Conservation (phyloP, 2,113 vertebrate species). For the Pantherophis guttatus region DNA sequence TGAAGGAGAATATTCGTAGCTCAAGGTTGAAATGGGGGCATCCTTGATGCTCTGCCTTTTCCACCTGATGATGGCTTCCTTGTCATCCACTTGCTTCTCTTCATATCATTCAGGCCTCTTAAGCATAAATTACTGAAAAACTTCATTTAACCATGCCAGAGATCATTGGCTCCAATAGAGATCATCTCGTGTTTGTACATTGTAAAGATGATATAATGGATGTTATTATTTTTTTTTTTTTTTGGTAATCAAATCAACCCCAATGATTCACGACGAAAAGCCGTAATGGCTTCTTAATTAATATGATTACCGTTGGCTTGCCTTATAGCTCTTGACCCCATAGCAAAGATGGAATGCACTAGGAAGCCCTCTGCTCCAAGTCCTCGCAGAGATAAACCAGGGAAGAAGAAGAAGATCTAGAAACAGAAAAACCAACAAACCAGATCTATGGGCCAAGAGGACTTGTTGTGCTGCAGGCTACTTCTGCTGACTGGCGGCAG, state of each 20-base stretch:
- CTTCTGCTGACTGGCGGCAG: no score
- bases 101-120: not conserved
- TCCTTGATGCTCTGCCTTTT: no score
- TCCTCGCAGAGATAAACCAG: not conserved
- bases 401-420: not conserved
- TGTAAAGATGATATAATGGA: not conserved
- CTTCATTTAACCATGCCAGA: not conserved
- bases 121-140: not conserved
- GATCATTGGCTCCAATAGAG: not conserved
- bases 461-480: not conserved
- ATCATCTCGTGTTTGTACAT: not conserved
- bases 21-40: no score
- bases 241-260: not conserved
- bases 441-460: not conserved
- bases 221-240: not conserved
- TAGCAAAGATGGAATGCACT: not conserved
- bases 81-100: not conserved
- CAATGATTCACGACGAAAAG: not conserved
- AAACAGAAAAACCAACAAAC: not conserved
- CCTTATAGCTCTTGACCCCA: not conserved
- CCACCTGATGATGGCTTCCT: not conserved
- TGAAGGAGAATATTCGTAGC: no score
- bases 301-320: not conserved
- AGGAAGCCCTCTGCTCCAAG: not conserved
- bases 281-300: not conserved